Evolutionary conservation across 2,888 invertebrate genomes (phyloP).

Genomic region (Synergus japonicus): DNA sequence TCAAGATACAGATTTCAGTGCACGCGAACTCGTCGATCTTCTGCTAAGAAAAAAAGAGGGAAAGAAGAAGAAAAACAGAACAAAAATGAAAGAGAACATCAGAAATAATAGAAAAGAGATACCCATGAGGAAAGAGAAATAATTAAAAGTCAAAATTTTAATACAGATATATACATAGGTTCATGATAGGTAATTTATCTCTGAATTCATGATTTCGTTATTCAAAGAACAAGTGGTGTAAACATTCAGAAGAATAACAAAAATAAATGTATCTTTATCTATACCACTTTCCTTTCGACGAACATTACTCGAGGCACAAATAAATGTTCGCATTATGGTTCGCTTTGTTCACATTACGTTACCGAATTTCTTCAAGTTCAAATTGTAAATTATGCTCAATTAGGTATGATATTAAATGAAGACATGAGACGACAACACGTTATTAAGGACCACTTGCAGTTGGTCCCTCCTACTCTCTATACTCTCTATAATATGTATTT

Average conservation of each 20-base stretch:
- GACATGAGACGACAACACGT: not conserved
- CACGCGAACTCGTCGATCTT: conserved; percentile 22
- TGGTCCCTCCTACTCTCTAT: not conserved
- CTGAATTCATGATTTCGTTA: too few species aligned
- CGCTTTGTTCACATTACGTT: not conserved
- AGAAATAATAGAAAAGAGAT: too few species aligned
- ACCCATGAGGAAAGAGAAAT: not conserved
- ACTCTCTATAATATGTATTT: not conserved
- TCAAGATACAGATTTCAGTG: conserved; percentile 30
- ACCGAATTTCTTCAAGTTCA: not conserved
- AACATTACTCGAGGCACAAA: not conserved
- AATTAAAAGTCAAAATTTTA: not conserved
- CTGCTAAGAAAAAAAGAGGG: conserved; percentile 13
- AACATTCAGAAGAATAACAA: not conserved
- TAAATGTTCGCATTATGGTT: not conserved
- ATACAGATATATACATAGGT: too few species aligned
- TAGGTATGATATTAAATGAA: not conserved
- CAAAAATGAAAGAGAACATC: too few species aligned
- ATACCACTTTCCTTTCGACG: not conserved
- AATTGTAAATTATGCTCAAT: too few species aligned
- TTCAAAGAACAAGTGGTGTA: too few species aligned
- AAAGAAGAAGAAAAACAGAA: not conserved
- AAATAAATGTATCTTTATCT: not conserved
- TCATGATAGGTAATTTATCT: too few species aligned
- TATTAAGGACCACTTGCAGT: not conserved